These are phyloP conservation scores for Mya arenaria DNA, from an alignment of 1,140 invertebrate species.

Conservation along the genomic window DNA sequence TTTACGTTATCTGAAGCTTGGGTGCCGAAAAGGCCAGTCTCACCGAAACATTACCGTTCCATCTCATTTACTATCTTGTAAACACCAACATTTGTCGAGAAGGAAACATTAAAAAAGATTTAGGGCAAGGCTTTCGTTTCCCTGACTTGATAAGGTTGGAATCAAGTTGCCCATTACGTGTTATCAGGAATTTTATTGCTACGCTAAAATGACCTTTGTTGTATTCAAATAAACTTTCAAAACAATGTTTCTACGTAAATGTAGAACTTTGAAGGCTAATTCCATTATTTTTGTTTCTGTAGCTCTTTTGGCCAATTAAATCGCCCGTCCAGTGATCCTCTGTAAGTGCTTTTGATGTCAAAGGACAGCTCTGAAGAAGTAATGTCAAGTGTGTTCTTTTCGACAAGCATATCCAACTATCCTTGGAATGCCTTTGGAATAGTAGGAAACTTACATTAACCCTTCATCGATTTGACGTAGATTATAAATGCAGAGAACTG, in stretches of 20 bases:
- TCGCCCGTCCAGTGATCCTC: too few species aligned
- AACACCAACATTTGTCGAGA: conserved; percentile 44
- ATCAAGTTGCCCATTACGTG: conserved; percentile 53
- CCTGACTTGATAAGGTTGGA: conserved; percentile 46
- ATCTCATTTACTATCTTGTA: conserved; percentile 54
- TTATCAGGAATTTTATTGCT: conserved; percentile 49
- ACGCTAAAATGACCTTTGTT: conserved; percentile 22
- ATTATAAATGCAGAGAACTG: conserved; percentile 47
- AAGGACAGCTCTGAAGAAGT: too few species aligned
- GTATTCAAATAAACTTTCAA: too few species aligned
- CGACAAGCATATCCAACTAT: conserved; percentile 9
- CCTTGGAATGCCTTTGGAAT: conserved; percentile 15
- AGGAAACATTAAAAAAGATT: conserved; percentile 45
- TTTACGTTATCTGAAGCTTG: conserved; percentile 44
- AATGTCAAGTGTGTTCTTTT: too few species aligned
- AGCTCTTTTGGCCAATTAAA: too few species aligned
- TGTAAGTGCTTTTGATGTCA: too few species aligned
- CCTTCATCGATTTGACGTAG: neutral
- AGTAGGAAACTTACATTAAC: neutral
- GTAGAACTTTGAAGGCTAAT: too few species aligned
- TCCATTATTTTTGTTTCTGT: too few species aligned
- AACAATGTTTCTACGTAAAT: too few species aligned
- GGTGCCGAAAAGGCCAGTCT: conserved; percentile 41
- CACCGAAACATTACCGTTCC: conserved; percentile 45
- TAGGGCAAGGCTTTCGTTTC: conserved; percentile 51